Evolutionary conservation across 2,888 invertebrate species (phyloP), one percentile per base, ranked within the genome.

Genomic region (Oxycera nigricornis): DNA sequence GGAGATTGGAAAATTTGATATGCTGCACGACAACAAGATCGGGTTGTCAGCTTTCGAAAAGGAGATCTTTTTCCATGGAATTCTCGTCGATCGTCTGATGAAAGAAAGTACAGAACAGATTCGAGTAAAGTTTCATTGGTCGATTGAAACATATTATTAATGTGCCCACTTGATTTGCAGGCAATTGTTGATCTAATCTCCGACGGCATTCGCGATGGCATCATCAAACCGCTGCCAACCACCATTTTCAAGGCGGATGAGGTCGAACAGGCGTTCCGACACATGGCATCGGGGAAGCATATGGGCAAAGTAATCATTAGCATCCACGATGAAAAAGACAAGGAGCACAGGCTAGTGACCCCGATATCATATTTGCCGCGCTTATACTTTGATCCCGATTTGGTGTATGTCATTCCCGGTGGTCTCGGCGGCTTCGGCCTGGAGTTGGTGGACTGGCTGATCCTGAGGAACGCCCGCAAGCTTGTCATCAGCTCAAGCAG

Each of bases 371-470:
- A 81, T 0, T 24, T 80, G 1, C 81, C 78, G 3, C 82, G 83
- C 76, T 72, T 82, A 0, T 84, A 82, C 75, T 86, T 84, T 31
- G 80, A 81, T n/a, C 77, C 80, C 0, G 75, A 82, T 4, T 70
- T 81, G 14, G 79, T 79, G 9, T 89, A 93, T 85, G 80, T 93
- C 0, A 88, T 93, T 2, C 87, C 91, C 0, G 93, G 94, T 9
- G 96, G 97, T 57, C 87, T 97, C 0, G 97, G 97, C 55, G 97
- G 97, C 0, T 95, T 97, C 81, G 97, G 97, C 3, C 86, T 97
- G 65, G 97, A 97, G 83, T 84, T 97, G 65, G 91, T 92, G 0
- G 92, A 95, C 80, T 96, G 95, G 94, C 86, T 98, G 80, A 89
- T 95, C 65, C 83, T 93, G 68, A 88, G 96, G 77, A 96, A 96